phyloP scores from a whole-genome alignment of 2,797 vertebrate species.

The Acipenser ruthenus region DNA sequence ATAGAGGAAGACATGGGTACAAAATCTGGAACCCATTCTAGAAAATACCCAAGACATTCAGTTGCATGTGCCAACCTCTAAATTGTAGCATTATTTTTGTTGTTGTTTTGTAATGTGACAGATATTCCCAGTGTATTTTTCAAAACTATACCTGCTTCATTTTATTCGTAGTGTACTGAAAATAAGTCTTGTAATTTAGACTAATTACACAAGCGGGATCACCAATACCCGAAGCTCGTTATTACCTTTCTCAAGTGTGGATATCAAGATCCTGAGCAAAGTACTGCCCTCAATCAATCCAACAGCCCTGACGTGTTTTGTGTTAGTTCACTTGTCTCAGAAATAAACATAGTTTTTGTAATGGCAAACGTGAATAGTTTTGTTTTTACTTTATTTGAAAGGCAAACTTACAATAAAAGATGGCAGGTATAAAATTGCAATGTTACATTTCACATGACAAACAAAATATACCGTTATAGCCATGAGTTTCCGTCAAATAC shows the following conservation, averaged over 20 bases:
- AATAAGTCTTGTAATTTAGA: not conserved
- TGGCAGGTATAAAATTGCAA: slow-evolving; percentile 1
- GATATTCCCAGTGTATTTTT: too few relatives aligned
- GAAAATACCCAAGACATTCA: too few relatives aligned
- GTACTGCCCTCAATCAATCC: slow-evolving; percentile 3
- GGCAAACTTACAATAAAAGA: not conserved
- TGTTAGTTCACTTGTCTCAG: too few relatives aligned
- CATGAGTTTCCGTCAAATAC: not conserved
- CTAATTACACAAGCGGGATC: not conserved
- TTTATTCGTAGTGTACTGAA: not conserved
- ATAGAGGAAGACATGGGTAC: too few relatives aligned
- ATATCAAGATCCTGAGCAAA: not conserved
- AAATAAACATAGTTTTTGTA: not conserved
- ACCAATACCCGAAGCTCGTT: not conserved
- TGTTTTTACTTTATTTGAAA: too few relatives aligned
- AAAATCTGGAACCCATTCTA: too few relatives aligned
- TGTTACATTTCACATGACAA: slow-evolving; percentile 8
- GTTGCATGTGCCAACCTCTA: too few relatives aligned
- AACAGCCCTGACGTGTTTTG: not conserved
- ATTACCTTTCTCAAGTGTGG: not conserved
- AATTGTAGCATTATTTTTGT: too few relatives aligned
- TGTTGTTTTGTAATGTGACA: too few relatives aligned
- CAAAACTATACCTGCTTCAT: not conserved
- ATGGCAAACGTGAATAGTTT: too few relatives aligned
- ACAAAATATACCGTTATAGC: not conserved